phyloP scores from a whole-genome alignment of 2,888 invertebrate genomes.

The Odontocerum albicorne region DNA sequence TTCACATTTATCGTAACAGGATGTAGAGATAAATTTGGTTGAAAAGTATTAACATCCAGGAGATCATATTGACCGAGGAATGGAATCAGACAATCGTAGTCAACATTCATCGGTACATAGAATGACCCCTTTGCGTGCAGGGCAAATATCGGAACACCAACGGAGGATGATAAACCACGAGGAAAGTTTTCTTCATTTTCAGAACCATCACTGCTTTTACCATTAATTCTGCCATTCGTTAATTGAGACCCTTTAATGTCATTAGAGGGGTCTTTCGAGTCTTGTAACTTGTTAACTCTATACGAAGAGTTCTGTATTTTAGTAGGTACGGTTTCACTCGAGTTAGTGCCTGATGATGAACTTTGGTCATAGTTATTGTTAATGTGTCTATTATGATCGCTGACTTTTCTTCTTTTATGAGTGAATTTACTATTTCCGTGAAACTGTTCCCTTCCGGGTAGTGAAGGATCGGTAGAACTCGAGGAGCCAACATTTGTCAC shows the following conservation, averaged over 20 bases:
- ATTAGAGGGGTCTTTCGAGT: constrained; percentile 3
- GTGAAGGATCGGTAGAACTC: constrained; percentile 17
- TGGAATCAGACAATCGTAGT: constrained; percentile 71
- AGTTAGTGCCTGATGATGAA: constrained; percentile 27
- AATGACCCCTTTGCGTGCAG: constrained; percentile 86
- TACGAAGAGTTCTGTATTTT: constrained; percentile 22
- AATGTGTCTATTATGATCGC: constrained; percentile 22
- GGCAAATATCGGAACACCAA: constrained; percentile 84
- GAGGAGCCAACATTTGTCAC: constrained; percentile 12
- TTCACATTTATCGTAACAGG: constrained; percentile 91
- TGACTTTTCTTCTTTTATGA: constrained; percentile 30
- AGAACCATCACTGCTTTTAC: background rate
- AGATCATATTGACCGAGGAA: constrained; percentile 65
- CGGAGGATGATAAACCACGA: constrained; percentile 18
- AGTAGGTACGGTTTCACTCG: constrained; percentile 25
- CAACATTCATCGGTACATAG: constrained; percentile 85
- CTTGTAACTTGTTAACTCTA: constrained; percentile 11
- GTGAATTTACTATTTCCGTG: constrained; percentile 21
- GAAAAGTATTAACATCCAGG: constrained; percentile 56
- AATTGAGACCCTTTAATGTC: constrained; percentile 26
- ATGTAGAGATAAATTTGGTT: constrained; percentile 68
- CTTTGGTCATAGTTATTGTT: constrained; percentile 24
- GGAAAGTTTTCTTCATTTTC: constrained; percentile 32
- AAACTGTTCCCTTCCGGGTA: constrained; percentile 19
- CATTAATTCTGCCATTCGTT: background rate